Percentiles rank a stretch among this genome's conserved stretches.
Evolutionary conservation across 1,140 invertebrate species (phyloP).

Genomic region (Lepidotrigona ventralis): DNA sequence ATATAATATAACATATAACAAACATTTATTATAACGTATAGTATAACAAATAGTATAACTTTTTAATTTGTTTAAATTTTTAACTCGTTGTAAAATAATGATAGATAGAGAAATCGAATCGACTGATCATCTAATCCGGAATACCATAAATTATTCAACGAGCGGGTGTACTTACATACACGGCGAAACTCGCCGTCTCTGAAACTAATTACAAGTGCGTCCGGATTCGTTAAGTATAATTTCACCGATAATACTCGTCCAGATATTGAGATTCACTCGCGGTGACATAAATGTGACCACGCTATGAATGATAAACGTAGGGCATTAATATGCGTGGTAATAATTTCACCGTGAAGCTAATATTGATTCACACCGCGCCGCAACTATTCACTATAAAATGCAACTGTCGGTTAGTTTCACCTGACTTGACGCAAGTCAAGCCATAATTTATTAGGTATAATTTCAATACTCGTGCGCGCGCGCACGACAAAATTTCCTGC

Average conservation of each 20-base stretch:
- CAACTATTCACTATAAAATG: slow-evolving; percentile 6
- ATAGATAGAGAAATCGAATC: neutral
- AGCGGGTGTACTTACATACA: slow-evolving; percentile 5
- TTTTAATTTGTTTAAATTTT: no score
- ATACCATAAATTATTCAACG: slow-evolving; percentile 24
- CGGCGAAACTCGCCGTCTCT: neutral
- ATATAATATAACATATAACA: no score
- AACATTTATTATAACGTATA: no score
- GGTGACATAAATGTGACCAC: neutral
- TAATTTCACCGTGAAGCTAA: slow-evolving; percentile 13
- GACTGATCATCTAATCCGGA: slow-evolving; percentile 24
- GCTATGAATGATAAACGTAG: slow-evolving; percentile 21
- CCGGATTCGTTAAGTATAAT: slow-evolving; percentile 28
- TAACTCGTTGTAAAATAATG: no score
- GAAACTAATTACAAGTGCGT: slow-evolving; percentile 23
- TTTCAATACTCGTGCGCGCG: neutral
- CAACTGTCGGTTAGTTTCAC: neutral
- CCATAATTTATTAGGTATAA: neutral
- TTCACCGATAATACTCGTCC: slow-evolving; percentile 7
- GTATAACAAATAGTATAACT: no score
- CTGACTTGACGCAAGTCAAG: neutral
- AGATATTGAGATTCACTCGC: neutral
- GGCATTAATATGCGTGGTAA: slow-evolving; percentile 16
- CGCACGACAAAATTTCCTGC: neutral
- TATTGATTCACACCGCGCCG: slow-evolving; percentile 2